Evolutionary conservation across 2,797 vertebrate genomes (phyloP).

Genomic region (Tinamus major): DNA sequence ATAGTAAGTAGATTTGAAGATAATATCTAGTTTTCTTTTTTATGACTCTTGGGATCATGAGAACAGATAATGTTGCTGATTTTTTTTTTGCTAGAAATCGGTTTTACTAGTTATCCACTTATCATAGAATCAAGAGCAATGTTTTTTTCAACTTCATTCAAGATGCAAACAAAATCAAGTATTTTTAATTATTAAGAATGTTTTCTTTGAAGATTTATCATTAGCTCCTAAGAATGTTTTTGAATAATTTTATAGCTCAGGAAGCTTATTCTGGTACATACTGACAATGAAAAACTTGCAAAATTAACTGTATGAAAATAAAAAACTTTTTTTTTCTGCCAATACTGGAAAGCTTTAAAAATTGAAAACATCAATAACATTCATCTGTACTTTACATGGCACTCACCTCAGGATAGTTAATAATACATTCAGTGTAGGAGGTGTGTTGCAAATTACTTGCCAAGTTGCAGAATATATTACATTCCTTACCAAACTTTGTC

Average conservation of each 20-base stretch:
- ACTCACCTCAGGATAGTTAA: constrained; percentile 44
- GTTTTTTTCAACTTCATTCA: not conserved
- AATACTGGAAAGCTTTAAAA: constrained; percentile 24
- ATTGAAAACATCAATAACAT: constrained; percentile 16
- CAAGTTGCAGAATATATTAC: constrained; percentile 14
- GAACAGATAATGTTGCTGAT: not conserved
- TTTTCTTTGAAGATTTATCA: not conserved
- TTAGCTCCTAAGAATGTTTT: not conserved
- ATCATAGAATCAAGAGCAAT: not conserved
- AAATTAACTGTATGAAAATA: constrained; percentile 11
- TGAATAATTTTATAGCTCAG: not conserved
- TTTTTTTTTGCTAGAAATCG: not conserved
- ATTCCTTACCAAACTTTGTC: not conserved
- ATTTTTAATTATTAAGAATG: not conserved
- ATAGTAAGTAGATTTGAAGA: not conserved
- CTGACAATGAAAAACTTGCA: not conserved
- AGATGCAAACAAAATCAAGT: not conserved
- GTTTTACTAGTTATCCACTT: not conserved
- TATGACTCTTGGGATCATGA: not conserved
- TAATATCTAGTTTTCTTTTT: not conserved
- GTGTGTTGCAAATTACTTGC: constrained; percentile 31
- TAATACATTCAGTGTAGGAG: constrained; percentile 46
- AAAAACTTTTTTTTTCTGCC: not conserved
- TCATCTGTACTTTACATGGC: constrained; percentile 6
- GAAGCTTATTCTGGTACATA: not conserved